Percentiles rank a stretch among this genome's conserved stretches.
Evolutionary conservation across 2,888 invertebrate genomes (phyloP).

Genomic region (Scaeva pyrastri): DNA sequence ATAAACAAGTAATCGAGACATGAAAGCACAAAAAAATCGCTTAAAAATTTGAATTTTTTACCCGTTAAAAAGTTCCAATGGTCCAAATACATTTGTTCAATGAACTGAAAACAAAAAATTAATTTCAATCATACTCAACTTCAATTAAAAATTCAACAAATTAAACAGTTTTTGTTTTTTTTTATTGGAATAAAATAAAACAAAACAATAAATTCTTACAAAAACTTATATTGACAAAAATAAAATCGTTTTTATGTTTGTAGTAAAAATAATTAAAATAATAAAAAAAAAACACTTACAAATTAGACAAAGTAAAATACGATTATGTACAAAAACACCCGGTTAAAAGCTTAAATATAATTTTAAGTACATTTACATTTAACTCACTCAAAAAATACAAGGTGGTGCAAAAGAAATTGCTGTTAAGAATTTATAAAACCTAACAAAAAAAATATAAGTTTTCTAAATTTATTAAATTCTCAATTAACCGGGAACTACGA

Average conservation of each 20-base stretch:
- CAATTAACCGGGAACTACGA: not conserved
- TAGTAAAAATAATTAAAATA: not conserved
- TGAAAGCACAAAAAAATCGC: too few relatives aligned
- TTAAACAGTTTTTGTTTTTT: not conserved
- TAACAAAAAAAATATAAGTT: not conserved
- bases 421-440: too few relatives aligned
- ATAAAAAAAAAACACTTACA: not conserved
- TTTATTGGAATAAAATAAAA: not conserved
- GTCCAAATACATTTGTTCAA: too few relatives aligned
- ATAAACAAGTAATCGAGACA: too few relatives aligned
- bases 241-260: slow-evolving; percentile 9
- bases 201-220: slow-evolving; percentile 15
- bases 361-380: not conserved
- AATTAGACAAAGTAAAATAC: not conserved
- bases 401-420: not conserved
- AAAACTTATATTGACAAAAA: not conserved
- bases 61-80: too few relatives aligned
- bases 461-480: not conserved
- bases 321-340: not conserved
- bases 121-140: too few relatives aligned
- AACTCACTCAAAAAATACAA: too few relatives aligned
- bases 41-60: too few relatives aligned
- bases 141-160: not conserved
- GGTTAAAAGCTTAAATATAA: not conserved
- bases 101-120: too few relatives aligned